Conservation (phyloP, 2,888 invertebrate species). For the Hypomecis atomaria region DNA sequence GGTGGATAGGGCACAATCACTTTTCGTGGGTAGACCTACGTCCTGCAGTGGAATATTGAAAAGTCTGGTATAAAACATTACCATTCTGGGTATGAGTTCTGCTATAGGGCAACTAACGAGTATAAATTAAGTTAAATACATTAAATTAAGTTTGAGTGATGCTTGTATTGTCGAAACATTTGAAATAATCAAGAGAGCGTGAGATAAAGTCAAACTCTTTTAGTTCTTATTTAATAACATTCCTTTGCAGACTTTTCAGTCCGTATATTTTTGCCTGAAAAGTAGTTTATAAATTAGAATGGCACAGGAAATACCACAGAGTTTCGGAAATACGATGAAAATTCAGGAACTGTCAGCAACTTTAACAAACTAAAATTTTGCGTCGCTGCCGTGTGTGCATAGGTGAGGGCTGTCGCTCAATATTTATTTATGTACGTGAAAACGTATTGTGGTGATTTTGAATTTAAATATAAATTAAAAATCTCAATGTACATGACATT, state of each 20-base stretch:
- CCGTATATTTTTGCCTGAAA: constrained; percentile 19
- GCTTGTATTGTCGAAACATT: no score
- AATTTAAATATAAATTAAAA: no score
- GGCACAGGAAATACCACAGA: constrained; percentile 37
- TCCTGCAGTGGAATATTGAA: no score
- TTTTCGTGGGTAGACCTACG: no score
- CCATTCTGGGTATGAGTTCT: no score
- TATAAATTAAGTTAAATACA: no score
- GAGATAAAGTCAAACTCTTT: background rate
- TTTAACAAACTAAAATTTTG: constrained; percentile 42
- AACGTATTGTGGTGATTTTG: no score
- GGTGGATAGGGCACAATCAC: no score
- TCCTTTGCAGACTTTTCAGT: background rate
- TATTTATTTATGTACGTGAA: constrained; percentile 9
- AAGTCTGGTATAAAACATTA: no score
- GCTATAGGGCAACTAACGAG: no score
- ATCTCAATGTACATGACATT: no score
- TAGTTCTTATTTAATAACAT: background rate
- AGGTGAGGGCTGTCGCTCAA: constrained; percentile 38
- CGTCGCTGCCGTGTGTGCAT: constrained; percentile 19
- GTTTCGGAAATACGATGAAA: constrained; percentile 49
- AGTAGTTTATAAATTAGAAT: constrained; percentile 35
- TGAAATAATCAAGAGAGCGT: background rate
- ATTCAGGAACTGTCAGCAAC: constrained; percentile 47
- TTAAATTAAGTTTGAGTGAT: no score